These are phyloP conservation scores for Drosophila punjabiensis DNA, from an alignment of 1,140 invertebrate genomes.

Conservation along the genomic window DNA sequence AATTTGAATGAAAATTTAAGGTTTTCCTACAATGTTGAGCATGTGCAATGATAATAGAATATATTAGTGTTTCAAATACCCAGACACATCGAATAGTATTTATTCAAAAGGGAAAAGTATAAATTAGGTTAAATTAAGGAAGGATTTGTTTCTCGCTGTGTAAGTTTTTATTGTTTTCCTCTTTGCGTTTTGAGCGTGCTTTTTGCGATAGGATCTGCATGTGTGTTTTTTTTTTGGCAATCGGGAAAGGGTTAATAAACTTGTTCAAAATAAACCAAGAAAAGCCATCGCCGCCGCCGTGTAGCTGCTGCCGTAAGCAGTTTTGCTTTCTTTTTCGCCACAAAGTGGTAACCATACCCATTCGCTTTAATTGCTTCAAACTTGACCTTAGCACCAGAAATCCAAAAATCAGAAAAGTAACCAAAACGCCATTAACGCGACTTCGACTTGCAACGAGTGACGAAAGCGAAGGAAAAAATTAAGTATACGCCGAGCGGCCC, in stretches of 20 bases:
- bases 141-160: background rate
- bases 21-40: background rate
- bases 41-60: background rate
- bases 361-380: slow-evolving; percentile 69
- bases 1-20: background rate
- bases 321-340: slow-evolving; percentile 77
- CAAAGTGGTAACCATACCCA: slow-evolving; percentile 29
- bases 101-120: background rate
- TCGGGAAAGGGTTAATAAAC: slow-evolving; percentile 74
- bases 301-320: slow-evolving; percentile 29
- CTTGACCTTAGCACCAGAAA: slow-evolving; percentile 79
- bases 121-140: background rate
- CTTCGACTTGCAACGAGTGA: slow-evolving; percentile 65
- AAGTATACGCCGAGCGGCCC: slow-evolving; percentile 33
- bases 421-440: slow-evolving; percentile 62
- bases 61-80: too few relatives aligned
- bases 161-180: slow-evolving; percentile 10
- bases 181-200: slow-evolving; percentile 30
- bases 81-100: background rate
- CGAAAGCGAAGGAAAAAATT: slow-evolving; percentile 34
- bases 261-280: slow-evolving; percentile 61
- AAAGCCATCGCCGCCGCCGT: slow-evolving; percentile 26
- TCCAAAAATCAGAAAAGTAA: slow-evolving; percentile 29
- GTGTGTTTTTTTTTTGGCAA: slow-evolving; percentile 44
- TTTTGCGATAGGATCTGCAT: slow-evolving; percentile 61